Conservation (phyloP, 2,888 invertebrate species). For the Pachliopta kotzebuea region DNA sequence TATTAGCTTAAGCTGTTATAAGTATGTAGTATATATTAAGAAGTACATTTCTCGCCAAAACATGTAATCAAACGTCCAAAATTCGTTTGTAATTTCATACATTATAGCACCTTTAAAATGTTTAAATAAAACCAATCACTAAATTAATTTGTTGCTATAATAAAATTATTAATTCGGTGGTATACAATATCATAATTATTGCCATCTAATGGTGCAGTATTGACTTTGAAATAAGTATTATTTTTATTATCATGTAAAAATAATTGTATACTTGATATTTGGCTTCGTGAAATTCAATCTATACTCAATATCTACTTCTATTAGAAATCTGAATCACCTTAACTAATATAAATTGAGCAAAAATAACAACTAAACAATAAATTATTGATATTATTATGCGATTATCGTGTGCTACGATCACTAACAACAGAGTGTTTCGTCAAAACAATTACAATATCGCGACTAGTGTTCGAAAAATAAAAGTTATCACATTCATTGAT, state of each 20-base stretch:
- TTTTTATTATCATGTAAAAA: not conserved
- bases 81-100: not conserved
- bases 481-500: not conserved
- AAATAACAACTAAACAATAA: constrained; percentile 29
- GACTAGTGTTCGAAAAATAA: not conserved
- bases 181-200: not conserved
- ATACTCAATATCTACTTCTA: constrained; percentile 14
- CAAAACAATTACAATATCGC: constrained; percentile 4
- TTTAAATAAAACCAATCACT: constrained; percentile 1
- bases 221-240: not conserved
- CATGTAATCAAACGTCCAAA: constrained; percentile 1
- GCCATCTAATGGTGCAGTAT: not conserved
- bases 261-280: constrained; percentile 24
- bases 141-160: not conserved
- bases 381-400: constrained; percentile 7
- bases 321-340: constrained; percentile 15
- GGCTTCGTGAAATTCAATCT: constrained; percentile 16
- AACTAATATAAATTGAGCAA: constrained; percentile 35
- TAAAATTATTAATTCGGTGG: not conserved
- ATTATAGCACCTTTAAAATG: not conserved
- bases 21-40: too few species aligned
- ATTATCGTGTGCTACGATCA: not conserved
- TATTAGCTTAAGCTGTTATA: too few species aligned
- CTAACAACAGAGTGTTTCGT: constrained; percentile 5
- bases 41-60: not conserved